A percentile compares a stretch with the other conserved stretches of the same genome.
Evolutionary conservation across 2,797 vertebrate genomes (phyloP).

Genomic region (Phalanger gymnotis): DNA sequence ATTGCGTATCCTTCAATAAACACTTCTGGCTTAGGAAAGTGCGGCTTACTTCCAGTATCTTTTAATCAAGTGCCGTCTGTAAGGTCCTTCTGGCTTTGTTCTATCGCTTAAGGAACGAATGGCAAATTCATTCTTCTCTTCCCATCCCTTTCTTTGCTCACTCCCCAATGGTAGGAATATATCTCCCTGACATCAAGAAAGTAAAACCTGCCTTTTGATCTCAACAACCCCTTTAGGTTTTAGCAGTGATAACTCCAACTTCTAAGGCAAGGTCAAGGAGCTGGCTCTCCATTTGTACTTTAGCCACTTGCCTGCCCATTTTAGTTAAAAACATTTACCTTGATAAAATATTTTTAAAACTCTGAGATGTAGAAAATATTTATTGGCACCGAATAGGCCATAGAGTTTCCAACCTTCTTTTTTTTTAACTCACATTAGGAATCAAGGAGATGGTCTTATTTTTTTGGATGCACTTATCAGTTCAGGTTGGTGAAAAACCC

Average conservation of each 20-base stretch:
- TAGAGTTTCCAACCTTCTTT: conserved; percentile 40
- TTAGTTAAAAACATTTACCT: conserved; percentile 77
- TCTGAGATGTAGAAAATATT: conserved; percentile 55
- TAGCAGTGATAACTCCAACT: background rate
- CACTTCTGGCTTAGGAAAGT: background rate
- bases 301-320: conserved; percentile 59
- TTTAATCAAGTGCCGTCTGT: background rate
- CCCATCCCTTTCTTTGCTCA: background rate
- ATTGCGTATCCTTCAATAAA: background rate
- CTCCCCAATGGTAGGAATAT: background rate
- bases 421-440: conserved; percentile 26
- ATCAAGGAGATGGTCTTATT: conserved; percentile 56
- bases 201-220: conserved; percentile 23
- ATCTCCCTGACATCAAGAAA: conserved; percentile 32
- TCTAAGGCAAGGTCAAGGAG: conserved; percentile 23
- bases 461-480: conserved; percentile 48
- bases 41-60: background rate
- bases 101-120: background rate
- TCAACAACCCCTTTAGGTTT: conserved; percentile 4
- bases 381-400: conserved; percentile 62
- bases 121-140: background rate
- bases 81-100: background rate
- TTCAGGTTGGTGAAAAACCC: conserved; percentile 34
- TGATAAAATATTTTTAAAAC: conserved; percentile 71
- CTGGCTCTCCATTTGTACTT: conserved; percentile 1